phyloP scores from a whole-genome alignment of 2,888 invertebrate genomes.

The Cynaeus angustus region DNA sequence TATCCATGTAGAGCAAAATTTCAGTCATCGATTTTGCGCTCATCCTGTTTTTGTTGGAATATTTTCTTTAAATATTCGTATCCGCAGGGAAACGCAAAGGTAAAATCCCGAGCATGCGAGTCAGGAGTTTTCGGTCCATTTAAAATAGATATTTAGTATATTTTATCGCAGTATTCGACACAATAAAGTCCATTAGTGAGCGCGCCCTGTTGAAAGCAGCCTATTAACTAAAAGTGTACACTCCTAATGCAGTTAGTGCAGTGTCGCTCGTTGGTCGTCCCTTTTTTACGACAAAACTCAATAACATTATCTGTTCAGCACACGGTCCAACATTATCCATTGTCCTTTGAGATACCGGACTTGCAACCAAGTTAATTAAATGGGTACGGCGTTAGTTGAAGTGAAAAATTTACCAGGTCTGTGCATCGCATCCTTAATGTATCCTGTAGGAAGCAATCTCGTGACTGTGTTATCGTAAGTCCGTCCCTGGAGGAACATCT shows the following conservation, averaged over 20 bases:
- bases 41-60: too few species aligned
- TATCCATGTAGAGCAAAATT: too few species aligned
- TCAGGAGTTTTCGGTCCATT: too few species aligned
- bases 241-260: slow-evolving; percentile 70
- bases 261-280: slow-evolving; percentile 62
- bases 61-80: too few species aligned
- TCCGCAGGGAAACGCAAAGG: too few species aligned
- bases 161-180: slow-evolving; percentile 60
- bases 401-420: slow-evolving; percentile 23
- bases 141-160: slow-evolving; percentile 43
- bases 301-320: slow-evolving; percentile 65
- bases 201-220: slow-evolving; percentile 67
- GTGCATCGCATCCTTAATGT: slow-evolving; percentile 35
- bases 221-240: slow-evolving; percentile 71
- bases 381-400: slow-evolving; percentile 11
- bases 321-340: slow-evolving; percentile 52
- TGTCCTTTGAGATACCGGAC: slow-evolving; percentile 54
- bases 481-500: slow-evolving; percentile 42
- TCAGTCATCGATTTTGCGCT: too few species aligned
- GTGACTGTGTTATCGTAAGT: slow-evolving; percentile 24
- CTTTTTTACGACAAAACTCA: slow-evolving; percentile 68
- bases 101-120: too few species aligned
- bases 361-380: slow-evolving; percentile 25
- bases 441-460: slow-evolving; percentile 35
- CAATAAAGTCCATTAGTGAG: slow-evolving; percentile 70